Base-by-base conservation (phyloP, 2,797 vertebrate genomes). In the Carapus acus region DNA sequence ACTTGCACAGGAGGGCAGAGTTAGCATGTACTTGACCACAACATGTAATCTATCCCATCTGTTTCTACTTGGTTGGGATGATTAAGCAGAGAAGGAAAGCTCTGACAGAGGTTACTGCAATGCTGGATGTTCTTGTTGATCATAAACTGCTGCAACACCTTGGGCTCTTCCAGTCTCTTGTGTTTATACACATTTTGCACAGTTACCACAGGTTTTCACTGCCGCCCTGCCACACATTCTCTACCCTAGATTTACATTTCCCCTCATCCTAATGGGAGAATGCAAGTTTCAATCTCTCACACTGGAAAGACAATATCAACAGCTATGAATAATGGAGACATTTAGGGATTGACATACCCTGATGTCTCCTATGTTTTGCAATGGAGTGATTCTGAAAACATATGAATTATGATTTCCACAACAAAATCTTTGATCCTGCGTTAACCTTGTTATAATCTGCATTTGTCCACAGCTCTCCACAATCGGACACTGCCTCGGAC, bases 401-500 rank as follows among this genome's bases (percentile, higher is more conserved):
- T 29, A 29, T 6, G 11, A 29, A 29, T 29, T 29, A 29, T 6
- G 11, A 11, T 29, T 29, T 29, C 27, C 27, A 29, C 11, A 6
- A 29, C 11, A 6, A 43, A 8, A 37, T 49, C 42, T 58, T 45
- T 7, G 64, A 22, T 69, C 4, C 45, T 1, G 8, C 7, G 14
- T 36, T 36, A 47, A 54, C 39, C 61, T 15, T 27, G 14, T 65
- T n/a, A 11, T 15, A 36, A 36, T 41, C 1, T 8, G 23, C 55
- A 9, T 13, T 41, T 47, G 3, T 66, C 61, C 16, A 4, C 74
- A 90, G 87, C 67, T 36, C 43, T 86, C 17, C 77, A 81, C 72
- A 88, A 89, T 62, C 56, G 57, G 49, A 86, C 84, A 1, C 67
- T 74, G n/a, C 13, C 76, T 50, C 58, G 61, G 16, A 51, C 54